Percentiles rank a stretch among this genome's conserved stretches.
These are phyloP conservation scores for Amphimedon queenslandica DNA, from an alignment of 37 sponge, comb jelly and placozoan species.

Conservation along the genomic window DNA sequence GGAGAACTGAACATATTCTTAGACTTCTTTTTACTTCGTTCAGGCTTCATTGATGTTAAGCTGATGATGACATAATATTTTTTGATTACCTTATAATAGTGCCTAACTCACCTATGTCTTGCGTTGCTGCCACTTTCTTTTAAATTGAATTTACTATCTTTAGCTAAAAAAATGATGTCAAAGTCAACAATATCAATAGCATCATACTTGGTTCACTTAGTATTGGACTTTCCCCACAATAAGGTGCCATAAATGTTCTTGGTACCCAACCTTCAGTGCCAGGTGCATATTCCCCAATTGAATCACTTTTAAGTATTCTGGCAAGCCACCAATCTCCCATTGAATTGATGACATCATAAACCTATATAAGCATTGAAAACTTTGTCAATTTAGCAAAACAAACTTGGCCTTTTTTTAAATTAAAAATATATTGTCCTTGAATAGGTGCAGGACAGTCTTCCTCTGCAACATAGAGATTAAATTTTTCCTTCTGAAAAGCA, in stretches of 20 bases:
- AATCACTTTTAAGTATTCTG: conserved; percentile 32
- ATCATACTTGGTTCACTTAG: too few relatives aligned
- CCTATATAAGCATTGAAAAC: background rate
- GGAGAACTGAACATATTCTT: too few relatives aligned
- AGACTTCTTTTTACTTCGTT: too few relatives aligned
- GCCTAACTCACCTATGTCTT: too few relatives aligned
- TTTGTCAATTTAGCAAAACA: background rate
- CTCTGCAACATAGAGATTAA: conserved; percentile 43
- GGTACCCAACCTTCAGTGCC: conserved; percentile 49
- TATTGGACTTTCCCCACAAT: too few relatives aligned
- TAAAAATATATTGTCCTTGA: conserved; percentile 48
- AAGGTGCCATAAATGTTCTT: conserved; percentile 48
- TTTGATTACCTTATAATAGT: too few relatives aligned
- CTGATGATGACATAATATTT: too few relatives aligned
- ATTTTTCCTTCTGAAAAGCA: background rate
- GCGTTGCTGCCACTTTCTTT: too few relatives aligned
- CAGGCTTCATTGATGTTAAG: too few relatives aligned
- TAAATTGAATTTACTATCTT: too few relatives aligned
- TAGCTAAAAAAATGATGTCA: too few relatives aligned
- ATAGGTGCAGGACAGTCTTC: conserved; percentile 63
- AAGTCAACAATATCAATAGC: too few relatives aligned
- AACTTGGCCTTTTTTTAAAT: conserved; percentile 46
- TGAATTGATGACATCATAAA: conserved; percentile 43
- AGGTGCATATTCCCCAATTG: background rate
- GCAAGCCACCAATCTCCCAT: conserved; percentile 65